These are phyloP conservation scores for Hirtodrosophila duncani DNA, from an alignment of 2,888 invertebrate genomes.

Conservation along the genomic window DNA sequence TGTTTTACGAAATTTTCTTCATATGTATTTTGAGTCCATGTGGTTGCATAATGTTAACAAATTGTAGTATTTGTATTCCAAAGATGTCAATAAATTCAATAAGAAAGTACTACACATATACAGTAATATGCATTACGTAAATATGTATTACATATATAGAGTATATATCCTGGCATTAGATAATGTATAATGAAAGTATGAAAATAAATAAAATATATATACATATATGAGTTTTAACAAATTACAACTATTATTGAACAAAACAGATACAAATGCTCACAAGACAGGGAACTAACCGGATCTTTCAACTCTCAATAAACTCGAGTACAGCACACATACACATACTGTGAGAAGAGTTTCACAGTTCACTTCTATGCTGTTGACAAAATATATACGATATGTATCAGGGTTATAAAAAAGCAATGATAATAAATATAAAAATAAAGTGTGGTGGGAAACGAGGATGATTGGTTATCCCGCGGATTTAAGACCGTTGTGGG, in stretches of 20 bases:
- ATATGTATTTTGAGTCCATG: too few relatives aligned
- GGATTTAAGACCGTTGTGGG: slow-evolving; percentile 73
- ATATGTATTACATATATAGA: slow-evolving; percentile 28
- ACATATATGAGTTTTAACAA: slow-evolving; percentile 69
- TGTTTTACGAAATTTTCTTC: slow-evolving; percentile 26
- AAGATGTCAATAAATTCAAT: slow-evolving; percentile 23
- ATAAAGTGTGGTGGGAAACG: slow-evolving; percentile 66
- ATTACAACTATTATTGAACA: neutral
- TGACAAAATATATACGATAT: slow-evolving; percentile 9
- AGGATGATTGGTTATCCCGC: slow-evolving; percentile 75
- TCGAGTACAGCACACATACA: too few relatives aligned
- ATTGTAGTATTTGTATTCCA: slow-evolving; percentile 27
- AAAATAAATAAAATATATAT: slow-evolving; percentile 66
- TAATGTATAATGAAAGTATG: slow-evolving; percentile 51
- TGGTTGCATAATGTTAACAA: too few relatives aligned
- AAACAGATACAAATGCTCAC: too few relatives aligned
- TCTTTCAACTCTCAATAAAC: neutral
- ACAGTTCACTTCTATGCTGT: too few relatives aligned
- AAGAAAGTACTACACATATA: too few relatives aligned
- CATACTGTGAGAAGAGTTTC: too few relatives aligned
- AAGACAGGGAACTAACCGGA: too few relatives aligned
- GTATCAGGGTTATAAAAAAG: too few relatives aligned
- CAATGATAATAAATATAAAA: neutral
- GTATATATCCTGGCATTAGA: slow-evolving; percentile 38
- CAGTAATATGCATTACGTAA: slow-evolving; percentile 14